Percentiles rank a stretch among this genome's conserved stretches.
Conservation (phyloP, 1,140 invertebrate genomes). For the Melipona quadrifasciata region DNA sequence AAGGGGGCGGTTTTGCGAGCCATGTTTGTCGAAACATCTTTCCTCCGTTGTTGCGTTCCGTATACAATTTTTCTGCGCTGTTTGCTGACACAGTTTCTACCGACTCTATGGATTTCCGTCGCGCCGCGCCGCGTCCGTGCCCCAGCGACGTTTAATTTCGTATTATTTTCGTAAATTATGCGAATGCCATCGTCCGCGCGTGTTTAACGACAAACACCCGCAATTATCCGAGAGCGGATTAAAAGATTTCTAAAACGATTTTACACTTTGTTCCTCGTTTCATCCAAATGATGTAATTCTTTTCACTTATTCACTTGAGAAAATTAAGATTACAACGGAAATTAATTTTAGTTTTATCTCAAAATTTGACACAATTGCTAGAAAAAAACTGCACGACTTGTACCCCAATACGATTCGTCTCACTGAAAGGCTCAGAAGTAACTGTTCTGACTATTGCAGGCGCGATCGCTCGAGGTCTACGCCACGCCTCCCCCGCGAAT, state of each 20-base stretch:
- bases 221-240: not conserved
- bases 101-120: not conserved
- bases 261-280: not conserved
- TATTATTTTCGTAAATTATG: not conserved
- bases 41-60: slow-evolving; percentile 4
- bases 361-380: not conserved
- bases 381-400: no score
- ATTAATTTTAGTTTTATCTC: not conserved
- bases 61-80: not conserved
- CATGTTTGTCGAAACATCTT: slow-evolving; percentile 33
- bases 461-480: no score
- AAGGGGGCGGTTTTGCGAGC: slow-evolving; percentile 1
- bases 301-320: no score
- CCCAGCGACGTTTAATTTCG: not conserved
- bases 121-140: no score
- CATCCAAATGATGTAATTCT: not conserved
- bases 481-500: no score
- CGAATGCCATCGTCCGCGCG: not conserved
- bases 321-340: no score
- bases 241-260: not conserved
- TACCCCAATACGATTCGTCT: no score
- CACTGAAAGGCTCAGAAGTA: no score
- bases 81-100: slow-evolving; percentile 26
- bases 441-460: no score
- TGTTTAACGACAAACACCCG: not conserved